Evolutionary conservation across 2,888 invertebrate genomes (phyloP).

Genomic region (Nephrotoma appendiculata): DNA sequence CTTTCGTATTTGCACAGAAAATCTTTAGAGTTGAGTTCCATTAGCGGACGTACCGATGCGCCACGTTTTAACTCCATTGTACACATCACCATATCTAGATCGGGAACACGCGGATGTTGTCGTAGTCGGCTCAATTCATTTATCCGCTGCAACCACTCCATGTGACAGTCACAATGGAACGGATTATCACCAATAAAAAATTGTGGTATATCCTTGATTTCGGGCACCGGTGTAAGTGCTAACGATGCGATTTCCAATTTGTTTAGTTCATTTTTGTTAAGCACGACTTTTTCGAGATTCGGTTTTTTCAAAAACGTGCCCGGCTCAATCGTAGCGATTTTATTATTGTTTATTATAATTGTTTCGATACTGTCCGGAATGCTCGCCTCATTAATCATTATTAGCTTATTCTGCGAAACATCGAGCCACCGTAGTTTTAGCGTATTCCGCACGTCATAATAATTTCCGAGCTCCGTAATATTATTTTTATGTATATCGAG

Average conservation of each 20-base stretch:
- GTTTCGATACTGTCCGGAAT: slow-evolving; percentile 61
- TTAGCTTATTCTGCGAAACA: slow-evolving; percentile 56
- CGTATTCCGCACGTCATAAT: slow-evolving; percentile 48
- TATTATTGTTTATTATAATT: slow-evolving; percentile 58
- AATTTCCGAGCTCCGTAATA: slow-evolving; percentile 59
- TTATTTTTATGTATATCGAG: slow-evolving; percentile 69
- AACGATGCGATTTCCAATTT: slow-evolving; percentile 58
- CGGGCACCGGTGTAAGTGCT: slow-evolving; percentile 47
- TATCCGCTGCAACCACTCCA: slow-evolving; percentile 74
- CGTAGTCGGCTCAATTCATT: slow-evolving; percentile 57
- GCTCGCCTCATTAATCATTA: slow-evolving; percentile 49
- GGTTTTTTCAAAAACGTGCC: slow-evolving; percentile 57
- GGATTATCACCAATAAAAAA: slow-evolving; percentile 73
- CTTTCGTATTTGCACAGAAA: slow-evolving; percentile 69
- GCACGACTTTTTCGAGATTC: slow-evolving; percentile 58
- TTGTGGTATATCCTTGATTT: slow-evolving; percentile 51
- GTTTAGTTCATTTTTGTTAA: slow-evolving; percentile 58
- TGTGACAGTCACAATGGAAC: slow-evolving; percentile 70
- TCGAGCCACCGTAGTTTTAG: slow-evolving; percentile 61
- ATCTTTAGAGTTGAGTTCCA: slow-evolving; percentile 56
- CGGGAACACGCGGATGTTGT: slow-evolving; percentile 65
- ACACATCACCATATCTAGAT: slow-evolving; percentile 64
- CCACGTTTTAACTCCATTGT: slow-evolving; percentile 52
- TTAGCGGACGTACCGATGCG: slow-evolving; percentile 35
- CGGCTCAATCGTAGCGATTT: slow-evolving; percentile 50